Evolutionary conservation across 1,140 invertebrate genomes (phyloP), one percentile per base, ranked within the genome.

Genomic region (Cheumatopsyche charites): DNA sequence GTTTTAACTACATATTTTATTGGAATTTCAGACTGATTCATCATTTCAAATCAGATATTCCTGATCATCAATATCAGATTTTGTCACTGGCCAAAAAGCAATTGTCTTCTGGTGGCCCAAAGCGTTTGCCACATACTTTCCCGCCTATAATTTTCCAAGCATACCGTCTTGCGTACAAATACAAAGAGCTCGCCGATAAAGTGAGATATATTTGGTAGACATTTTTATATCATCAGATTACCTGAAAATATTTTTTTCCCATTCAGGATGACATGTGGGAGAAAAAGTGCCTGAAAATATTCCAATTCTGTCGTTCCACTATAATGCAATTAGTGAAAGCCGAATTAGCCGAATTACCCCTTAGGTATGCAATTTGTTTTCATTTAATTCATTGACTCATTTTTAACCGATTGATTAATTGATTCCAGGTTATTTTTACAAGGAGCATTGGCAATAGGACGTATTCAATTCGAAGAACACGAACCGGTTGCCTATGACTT

Each of bases 401-500:
- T 49, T 49, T n/a, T 15, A n/a, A n/a, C n/a, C n/a, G n/a, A n/a
- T n/a, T 45, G 6, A 65, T 65, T 26, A 17, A 61, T 3, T 5
- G 11, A 61, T 61, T 26, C 43, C 43, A 84, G 83, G 62, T 81
- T 99, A 21, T 99, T 97, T 83, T 86, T 98, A 1, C 96, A 99
- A 83, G 97, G 96, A 1, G 96, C 97, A 0, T 82, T 98, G 58
- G 94, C 96, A 0, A 95, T 97, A 58, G 94, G 94, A 55, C 90
- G 94, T 81, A 96, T 98, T 66, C 88, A 89, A 4, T 98, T 98
- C 82, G 92, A 96, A 75, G 96, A 97, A 80, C 92, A 95, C 79
- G 96, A 98, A 84, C 94, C 95, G 43, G 92, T 99, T 0, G 96
- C 97, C 0, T 99, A 99, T 83, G 98, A 99, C 82, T 99, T 98